Percentiles rank a stretch among this genome's conserved stretches.
Conservation (phyloP, 2,888 invertebrate species). For the Erebia epiphron region DNA sequence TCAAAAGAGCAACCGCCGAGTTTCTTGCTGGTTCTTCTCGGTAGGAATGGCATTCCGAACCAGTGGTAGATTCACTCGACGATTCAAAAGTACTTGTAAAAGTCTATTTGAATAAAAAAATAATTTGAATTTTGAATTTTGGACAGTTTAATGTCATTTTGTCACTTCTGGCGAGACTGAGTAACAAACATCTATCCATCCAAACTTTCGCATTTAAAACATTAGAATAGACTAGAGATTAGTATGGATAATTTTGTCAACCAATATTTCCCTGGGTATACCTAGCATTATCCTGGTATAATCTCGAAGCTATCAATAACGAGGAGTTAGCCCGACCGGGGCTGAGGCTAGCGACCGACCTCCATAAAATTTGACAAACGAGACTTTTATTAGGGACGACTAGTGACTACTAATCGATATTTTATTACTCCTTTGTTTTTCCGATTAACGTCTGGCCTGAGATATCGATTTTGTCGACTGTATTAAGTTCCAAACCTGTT, state of each 20-base stretch:
- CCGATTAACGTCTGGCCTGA: neutral
- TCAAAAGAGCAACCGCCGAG: too few species aligned
- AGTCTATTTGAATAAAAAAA: too few species aligned
- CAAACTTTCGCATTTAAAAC: too few species aligned
- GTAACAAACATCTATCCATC: too few species aligned
- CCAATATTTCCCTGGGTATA: constrained; percentile 9
- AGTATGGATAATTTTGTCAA: constrained; percentile 1
- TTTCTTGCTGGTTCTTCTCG: too few species aligned
- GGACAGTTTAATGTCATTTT: too few species aligned
- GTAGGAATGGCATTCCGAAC: too few species aligned
- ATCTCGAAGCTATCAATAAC: constrained; percentile 42
- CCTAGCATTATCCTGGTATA: constrained; percentile 24
- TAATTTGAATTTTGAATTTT: too few species aligned
- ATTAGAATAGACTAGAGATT: too few species aligned
- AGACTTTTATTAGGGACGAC: constrained; percentile 53
- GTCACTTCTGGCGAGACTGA: too few species aligned
- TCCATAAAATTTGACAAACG: constrained; percentile 64
- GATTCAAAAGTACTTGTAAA: too few species aligned
- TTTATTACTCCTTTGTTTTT: constrained; percentile 42
- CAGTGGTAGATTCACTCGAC: too few species aligned
- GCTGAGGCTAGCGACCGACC: constrained; percentile 40
- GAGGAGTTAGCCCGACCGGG: constrained; percentile 39
- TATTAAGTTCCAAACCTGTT: neutral
- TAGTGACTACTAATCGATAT: constrained; percentile 52
- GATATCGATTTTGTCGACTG: neutral